Conservation (phyloP, 2,113 vertebrate species). For the Oncorhynchus keta region DNA sequence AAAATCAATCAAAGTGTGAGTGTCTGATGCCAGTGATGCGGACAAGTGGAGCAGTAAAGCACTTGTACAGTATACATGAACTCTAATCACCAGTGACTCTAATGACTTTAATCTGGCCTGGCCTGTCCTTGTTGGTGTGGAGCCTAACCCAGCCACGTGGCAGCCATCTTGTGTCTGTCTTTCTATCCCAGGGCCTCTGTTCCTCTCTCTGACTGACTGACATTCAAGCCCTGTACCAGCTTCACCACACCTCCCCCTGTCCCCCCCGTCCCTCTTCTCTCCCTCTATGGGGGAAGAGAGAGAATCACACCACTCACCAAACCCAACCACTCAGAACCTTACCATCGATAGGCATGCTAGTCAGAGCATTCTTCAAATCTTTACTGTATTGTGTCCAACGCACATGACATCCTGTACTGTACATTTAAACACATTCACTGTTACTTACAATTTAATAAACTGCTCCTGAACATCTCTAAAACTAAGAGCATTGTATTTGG, state of each 20-base stretch:
- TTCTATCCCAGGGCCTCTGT: constrained; percentile 38
- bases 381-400: not conserved
- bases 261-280: no score
- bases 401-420: not conserved
- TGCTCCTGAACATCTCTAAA: no score
- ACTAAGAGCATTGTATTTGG: no score
- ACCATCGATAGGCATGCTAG: not conserved
- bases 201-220: constrained; percentile 45
- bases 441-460: no score
- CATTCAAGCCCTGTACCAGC: constrained; percentile 5
- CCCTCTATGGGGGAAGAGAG: not conserved
- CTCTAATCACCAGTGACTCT: constrained; percentile 69
- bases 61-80: constrained; percentile 59
- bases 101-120: constrained; percentile 74
- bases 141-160: constrained; percentile 54
- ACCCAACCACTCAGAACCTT: not conserved
- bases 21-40: constrained; percentile 53
- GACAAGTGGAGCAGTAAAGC: constrained; percentile 71
- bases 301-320: not conserved
- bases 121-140: not conserved
- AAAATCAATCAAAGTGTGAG: constrained; percentile 55
- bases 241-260: constrained; percentile 8
- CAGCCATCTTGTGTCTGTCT: constrained; percentile 58
- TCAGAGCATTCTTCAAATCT: not conserved
- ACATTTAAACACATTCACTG: not conserved